Base-by-base conservation (phyloP, 2,888 invertebrate genomes). In the Desoria tigrina region DNA sequence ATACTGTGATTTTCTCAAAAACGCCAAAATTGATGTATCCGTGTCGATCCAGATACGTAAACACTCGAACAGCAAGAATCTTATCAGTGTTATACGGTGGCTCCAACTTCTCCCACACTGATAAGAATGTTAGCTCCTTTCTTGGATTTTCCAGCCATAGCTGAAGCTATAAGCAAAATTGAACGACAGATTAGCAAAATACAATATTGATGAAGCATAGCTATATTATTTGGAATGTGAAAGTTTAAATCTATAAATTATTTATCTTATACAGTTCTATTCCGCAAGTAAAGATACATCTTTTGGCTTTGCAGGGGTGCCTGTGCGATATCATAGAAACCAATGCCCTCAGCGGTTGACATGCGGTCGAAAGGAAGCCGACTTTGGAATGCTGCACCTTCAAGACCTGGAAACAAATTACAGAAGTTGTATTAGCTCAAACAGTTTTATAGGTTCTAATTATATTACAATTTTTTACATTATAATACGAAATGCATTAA, bases 1-100 rank as follows among this genome's bases (percentile, higher is more conserved):
- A 84, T 62, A 90, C 88, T 78, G 90, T 90, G 2, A 90, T 81
- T 42, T 93, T 84, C 79, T 94, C 93, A 81, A 94, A 99, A 57
- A 96, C 89, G 0, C 99, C 99, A 83, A 94, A 98, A 82, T 99
- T 99, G 71, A 99, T 95, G 78, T 92, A 94, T 1, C 98, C 97
- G 81, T 97, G 94, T 51, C 99, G 86, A 78, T 97, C 94, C 42
- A 99, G 83, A 80, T 92, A 99, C 0, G 90, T 89, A 82, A 94
- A 94, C 32, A 93, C 86, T 73, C 96, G 86, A 78, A 87, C 85
- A 1, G 95, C 86, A 24, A 98, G 81, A 9, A 87, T 86, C 3
- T 88, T 87, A 81, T 98, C 96, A 78, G 92, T 93, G 80, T 96
- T 95, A 78, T 93, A 98, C 0, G 98, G 97, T 6, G 90, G 84